phyloP scores from a whole-genome alignment of 2,797 vertebrate genomes.

The Myotis planiceps region DNA sequence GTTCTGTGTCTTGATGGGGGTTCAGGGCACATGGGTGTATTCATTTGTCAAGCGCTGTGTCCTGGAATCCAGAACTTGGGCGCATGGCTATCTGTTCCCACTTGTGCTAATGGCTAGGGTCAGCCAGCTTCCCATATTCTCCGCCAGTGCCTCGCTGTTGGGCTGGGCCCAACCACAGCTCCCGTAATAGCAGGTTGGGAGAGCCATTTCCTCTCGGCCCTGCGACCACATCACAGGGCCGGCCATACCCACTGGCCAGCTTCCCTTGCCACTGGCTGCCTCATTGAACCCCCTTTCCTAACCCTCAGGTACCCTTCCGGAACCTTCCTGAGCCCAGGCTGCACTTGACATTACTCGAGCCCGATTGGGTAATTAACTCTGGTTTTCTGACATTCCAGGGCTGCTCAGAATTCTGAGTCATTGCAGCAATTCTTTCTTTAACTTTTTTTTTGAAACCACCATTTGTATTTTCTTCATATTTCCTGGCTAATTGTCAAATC shows the following conservation, averaged over 20 bases:
- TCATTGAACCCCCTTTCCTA: neutral
- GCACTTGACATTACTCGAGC: neutral
- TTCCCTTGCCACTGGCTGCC: slow-evolving; percentile 8
- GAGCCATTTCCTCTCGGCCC: slow-evolving; percentile 30
- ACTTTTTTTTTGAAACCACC: neutral
- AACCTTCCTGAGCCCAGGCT: neutral
- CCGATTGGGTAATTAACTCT: neutral
- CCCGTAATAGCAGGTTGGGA: slow-evolving; percentile 52
- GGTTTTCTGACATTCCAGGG: slow-evolving; percentile 9
- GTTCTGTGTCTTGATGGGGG: neutral
- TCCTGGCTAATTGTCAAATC: slow-evolving; percentile 44
- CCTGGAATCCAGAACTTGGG: neutral
- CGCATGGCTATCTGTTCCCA: neutral
- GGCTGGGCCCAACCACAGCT: slow-evolving; percentile 45
- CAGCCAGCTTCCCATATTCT: slow-evolving; percentile 13
- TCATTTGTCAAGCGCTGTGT: neutral
- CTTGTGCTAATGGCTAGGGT: neutral
- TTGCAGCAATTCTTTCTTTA: neutral
- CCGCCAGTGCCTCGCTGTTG: slow-evolving; percentile 32
- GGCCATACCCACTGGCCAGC: slow-evolving; percentile 9
- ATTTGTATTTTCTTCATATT: slow-evolving; percentile 43
- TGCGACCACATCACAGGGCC: slow-evolving; percentile 59
- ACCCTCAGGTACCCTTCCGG: neutral
- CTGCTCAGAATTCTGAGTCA: neutral
- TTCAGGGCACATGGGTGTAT: neutral